Evolutionary conservation across 2,888 invertebrate species (phyloP).

Genomic region (Ypsolopha scabrella): DNA sequence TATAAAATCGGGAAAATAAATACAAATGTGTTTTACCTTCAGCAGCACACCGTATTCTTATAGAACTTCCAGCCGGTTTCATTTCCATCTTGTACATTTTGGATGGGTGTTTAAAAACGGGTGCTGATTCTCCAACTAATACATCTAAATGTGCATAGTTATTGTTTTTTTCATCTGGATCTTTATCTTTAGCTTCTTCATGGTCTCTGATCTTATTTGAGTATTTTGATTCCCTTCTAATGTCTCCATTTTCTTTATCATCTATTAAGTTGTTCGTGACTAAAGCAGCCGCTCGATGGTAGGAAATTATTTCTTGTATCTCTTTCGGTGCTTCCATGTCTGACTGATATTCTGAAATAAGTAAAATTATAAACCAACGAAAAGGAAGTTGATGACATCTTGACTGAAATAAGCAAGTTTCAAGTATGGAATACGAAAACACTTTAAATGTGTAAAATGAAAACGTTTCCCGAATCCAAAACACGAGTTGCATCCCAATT

Average conservation of each 20-base stretch:
- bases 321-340: slow-evolving; percentile 41
- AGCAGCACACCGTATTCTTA: slow-evolving; percentile 79
- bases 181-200: slow-evolving; percentile 39
- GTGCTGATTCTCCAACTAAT: slow-evolving; percentile 42
- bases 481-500: no score
- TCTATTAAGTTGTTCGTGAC: slow-evolving; percentile 43
- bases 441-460: no score
- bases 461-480: no score
- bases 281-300: slow-evolving; percentile 25
- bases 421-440: no score
- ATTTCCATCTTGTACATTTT: slow-evolving; percentile 58
- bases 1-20: no score
- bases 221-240: slow-evolving; percentile 10
- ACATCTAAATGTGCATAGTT: slow-evolving; percentile 50
- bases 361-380: not conserved
- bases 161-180: slow-evolving; percentile 44
- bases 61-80: slow-evolving; percentile 84
- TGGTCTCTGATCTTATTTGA: slow-evolving; percentile 19
- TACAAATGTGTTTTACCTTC: slow-evolving; percentile 45
- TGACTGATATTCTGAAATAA: slow-evolving; percentile 45
- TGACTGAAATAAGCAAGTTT: no score
- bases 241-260: slow-evolving; percentile 22
- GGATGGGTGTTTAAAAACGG: slow-evolving; percentile 47
- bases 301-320: slow-evolving; percentile 42
- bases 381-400: not conserved